These are phyloP conservation scores for Diogma glabrata DNA, from an alignment of 2,888 invertebrate genomes.

Conservation along the genomic window DNA sequence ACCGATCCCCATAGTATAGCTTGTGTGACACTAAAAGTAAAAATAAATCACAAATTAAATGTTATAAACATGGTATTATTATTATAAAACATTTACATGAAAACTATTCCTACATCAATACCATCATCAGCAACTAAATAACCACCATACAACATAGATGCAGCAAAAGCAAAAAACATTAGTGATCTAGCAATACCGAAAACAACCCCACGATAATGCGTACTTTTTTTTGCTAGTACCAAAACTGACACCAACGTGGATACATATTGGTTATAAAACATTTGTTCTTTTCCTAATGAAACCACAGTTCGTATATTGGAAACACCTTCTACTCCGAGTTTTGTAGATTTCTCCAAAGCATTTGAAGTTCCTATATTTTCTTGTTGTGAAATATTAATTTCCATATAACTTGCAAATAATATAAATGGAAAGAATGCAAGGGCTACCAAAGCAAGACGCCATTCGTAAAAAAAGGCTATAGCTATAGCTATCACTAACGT, in stretches of 20 bases:
- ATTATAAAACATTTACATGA: constrained; percentile 46
- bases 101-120: constrained; percentile 46
- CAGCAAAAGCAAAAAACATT: constrained; percentile 60
- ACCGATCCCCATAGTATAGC: constrained; percentile 57
- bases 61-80: neutral
- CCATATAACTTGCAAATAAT: constrained; percentile 50
- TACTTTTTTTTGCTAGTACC: constrained; percentile 40
- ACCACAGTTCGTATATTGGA: constrained; percentile 67
- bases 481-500: constrained; percentile 53
- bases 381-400: constrained; percentile 52
- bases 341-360: constrained; percentile 59
- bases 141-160: constrained; percentile 61
- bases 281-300: constrained; percentile 56
- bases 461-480: constrained; percentile 58
- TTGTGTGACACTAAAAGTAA: constrained; percentile 51
- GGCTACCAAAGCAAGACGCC: constrained; percentile 62
- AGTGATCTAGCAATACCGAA: constrained; percentile 58
- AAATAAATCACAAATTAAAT: neutral
- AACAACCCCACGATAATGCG: constrained; percentile 56
- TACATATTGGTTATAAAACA: constrained; percentile 52
- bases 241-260: constrained; percentile 48
- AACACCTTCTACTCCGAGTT: constrained; percentile 69
- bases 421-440: constrained; percentile 62
- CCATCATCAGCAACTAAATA: constrained; percentile 47
- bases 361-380: constrained; percentile 55